Evolutionary conservation across 2,113 vertebrate genomes (phyloP).

Genomic region (Terrapene triunguis): DNA sequence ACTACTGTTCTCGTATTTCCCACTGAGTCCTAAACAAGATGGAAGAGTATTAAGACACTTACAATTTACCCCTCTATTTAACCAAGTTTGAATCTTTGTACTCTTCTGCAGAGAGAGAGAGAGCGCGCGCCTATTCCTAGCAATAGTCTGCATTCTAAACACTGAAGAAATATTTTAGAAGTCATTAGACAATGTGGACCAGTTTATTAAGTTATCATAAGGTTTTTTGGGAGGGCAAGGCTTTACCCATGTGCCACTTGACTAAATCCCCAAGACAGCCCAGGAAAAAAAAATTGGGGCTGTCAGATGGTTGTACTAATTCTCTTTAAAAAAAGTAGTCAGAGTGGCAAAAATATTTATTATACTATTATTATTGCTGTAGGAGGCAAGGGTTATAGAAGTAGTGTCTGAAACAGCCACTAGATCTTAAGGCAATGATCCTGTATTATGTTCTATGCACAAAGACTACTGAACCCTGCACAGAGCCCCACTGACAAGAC

Average conservation of each 20-base stretch:
- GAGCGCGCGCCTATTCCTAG: not conserved
- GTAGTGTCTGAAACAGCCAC: not conserved
- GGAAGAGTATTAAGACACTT: constrained; percentile 58
- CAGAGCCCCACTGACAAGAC: not conserved
- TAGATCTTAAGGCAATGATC: not conserved
- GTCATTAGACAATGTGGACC: not conserved
- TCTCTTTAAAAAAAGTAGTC: not conserved
- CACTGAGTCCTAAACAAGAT: constrained; percentile 69
- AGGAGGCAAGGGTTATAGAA: not conserved
- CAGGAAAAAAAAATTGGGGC: not conserved
- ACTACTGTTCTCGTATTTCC: constrained; percentile 66
- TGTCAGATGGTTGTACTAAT: not conserved
- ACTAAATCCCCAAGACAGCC: not conserved
- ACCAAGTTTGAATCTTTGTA: not conserved
- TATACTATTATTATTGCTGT: not conserved
- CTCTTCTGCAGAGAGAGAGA: accelerated
- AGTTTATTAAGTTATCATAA: accelerated
- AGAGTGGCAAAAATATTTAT: not conserved
- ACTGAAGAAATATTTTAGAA: constrained; percentile 35
- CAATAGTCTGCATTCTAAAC: not conserved
- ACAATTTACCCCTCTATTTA: constrained; percentile 20
- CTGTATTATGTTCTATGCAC: not conserved
- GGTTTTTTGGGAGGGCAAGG: not conserved
- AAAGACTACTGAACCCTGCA: not conserved
- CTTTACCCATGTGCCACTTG: accelerated